Base-by-base conservation (phyloP, 2,113 vertebrate species). In the Seriola aureovittata region DNA sequence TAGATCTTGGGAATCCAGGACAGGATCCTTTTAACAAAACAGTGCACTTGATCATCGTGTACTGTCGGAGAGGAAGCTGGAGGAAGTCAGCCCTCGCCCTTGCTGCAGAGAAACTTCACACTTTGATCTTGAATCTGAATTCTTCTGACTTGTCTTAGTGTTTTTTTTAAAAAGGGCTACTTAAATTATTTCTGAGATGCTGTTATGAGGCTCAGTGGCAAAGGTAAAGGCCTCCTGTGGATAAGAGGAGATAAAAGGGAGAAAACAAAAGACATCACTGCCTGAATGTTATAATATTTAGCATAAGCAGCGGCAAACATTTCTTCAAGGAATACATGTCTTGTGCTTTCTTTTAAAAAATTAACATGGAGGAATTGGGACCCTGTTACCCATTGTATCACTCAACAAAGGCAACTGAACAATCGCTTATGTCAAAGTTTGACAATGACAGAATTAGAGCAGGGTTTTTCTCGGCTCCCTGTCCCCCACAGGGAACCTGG, bases 371-470 rank as follows among this genome's bases (percentile, higher is more conserved):
- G 80, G 86, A 93, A 85, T 69, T 88, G 92, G 88, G 91, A 92
- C 90, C 78, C 76, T 70, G 87, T 76, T 86, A 80, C 90, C 59
- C 85, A 46, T 73, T 59, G 86, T 88, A 89, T 90, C 90, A 80
- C 87, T 93, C 92, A 93, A 94, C 93, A 94, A 95, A 95, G 90
- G 90, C 89, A 34, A 80, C 64, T 85, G 92, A 95, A 94, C 91
- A 91, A 85, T 91, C 76, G 83, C 89, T 94, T 90, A 87, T 93
- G 91, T 94, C 92, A 94, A 93, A 95, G 92, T 93, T 91, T 93
- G 94, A 94, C 94, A 93, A 87, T 95, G 94, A 96, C 95, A 96
- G 94, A 95, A 95, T 94, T 93, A 92, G 95, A 96, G 93, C 94
- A 94, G 86, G 91, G 89, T 80, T 94, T 83, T 93, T 91, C 81